Evolutionary conservation across 2,888 invertebrate genomes (phyloP), one percentile per base, ranked within the genome.

Genomic region (Drosophila maculinotata): DNA sequence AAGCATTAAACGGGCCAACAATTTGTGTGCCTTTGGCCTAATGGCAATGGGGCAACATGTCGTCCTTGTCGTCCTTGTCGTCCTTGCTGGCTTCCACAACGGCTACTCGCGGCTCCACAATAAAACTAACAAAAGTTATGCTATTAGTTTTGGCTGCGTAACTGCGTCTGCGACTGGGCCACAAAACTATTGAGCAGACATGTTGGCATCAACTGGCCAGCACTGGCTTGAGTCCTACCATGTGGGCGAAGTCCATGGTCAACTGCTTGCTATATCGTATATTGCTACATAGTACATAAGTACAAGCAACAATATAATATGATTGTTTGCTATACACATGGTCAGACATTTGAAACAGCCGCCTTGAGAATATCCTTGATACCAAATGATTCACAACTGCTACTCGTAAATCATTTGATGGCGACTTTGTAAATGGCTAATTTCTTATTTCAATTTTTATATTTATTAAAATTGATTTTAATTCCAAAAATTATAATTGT

Each of bases 61-160:
- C 62, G 59, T 62, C 14, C 20, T 20, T 3, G 20, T 20, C 17
- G 35, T 42, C 35, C 41, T 58, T 51, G 31, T 45, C 45, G n/a
- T n/a, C 25, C 41, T 58, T 51, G 31, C 36, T 36, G n/a, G 9
- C 25, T 47, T 41, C 10, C 25, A 42, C 8, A 31, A 4, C 25
- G 6, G 26, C 17, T 23, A 6, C 14, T 41, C 8, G 36, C 35
- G 15, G 39, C 41, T 56, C 25, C 38, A 42, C 52, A 59, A 63
- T 45, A 66, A 54, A 63, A 49, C 62, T 33, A 51, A 41, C 44
- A 83, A 83, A n/a, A 71, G 68, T 71, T 74, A 56, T 66, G 74
- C 84, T 86, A 71, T 83, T 77, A 69, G 74, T 75, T 87, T 77
- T 83, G 77, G 69, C 73, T 82, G 71, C 70, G 67, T 72, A 72